Evolutionary conservation across 2,113 vertebrate species (phyloP).

Genomic region (Percopsis transmontana): DNA sequence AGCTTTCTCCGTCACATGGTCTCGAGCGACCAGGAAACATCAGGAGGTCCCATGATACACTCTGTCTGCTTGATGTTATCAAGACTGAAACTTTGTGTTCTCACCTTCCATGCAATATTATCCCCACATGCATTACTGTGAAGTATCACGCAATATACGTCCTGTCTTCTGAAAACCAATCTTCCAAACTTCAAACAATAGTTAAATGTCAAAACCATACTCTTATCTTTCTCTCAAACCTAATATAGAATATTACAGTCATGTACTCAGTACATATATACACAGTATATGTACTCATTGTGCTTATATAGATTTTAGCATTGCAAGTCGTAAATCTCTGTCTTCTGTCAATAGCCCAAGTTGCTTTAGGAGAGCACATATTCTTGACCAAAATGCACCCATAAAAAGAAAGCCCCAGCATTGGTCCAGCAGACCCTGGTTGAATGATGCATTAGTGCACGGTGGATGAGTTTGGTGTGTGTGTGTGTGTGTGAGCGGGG

Average conservation of each 20-base stretch:
- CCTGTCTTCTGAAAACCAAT: no score
- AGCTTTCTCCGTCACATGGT: constrained; percentile 17
- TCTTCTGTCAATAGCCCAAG: not conserved
- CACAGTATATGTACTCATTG: no score
- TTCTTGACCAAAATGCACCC: constrained; percentile 24
- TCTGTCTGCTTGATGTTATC: constrained; percentile 29
- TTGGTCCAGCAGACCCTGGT: constrained; percentile 32
- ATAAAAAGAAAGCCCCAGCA: constrained; percentile 27
- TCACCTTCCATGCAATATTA: not conserved
- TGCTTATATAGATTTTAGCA: no score
- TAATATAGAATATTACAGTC: no score
- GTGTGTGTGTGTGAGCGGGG: constrained; percentile 21
- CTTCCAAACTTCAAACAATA: no score
- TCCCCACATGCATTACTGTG: no score
- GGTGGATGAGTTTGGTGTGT: constrained; percentile 34
- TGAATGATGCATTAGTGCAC: constrained; percentile 63
- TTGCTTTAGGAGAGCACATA: constrained; percentile 1
- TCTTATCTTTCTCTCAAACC: no score
- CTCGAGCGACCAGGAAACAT: not conserved
- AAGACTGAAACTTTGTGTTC: not conserved
- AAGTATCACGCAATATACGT: no score
- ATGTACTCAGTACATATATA: no score
- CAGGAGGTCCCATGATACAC: constrained; percentile 5
- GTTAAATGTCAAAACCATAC: no score
- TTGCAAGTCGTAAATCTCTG: no score